These are phyloP conservation scores for Ia io DNA, from an alignment of 2,113 vertebrate genomes.

Conservation along the genomic window DNA sequence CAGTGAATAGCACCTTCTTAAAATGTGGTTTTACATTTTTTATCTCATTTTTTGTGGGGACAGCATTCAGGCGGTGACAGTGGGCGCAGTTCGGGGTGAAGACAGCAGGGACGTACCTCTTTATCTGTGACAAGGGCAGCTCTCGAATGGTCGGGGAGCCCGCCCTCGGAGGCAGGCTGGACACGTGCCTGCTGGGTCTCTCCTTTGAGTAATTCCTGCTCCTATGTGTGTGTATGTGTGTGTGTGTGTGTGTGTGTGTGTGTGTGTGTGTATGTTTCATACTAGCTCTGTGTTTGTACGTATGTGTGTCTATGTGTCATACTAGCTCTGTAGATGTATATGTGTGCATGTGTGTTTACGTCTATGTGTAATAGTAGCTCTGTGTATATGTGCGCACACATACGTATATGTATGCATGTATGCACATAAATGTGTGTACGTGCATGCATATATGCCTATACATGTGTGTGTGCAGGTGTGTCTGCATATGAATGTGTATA, in stretches of 20 bases:
- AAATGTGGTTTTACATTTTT: neutral
- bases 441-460: too few species aligned
- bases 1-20: neutral
- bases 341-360: neutral
- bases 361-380: neutral
- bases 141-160: neutral
- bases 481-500: too few species aligned
- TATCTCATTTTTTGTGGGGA: neutral
- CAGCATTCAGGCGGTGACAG: neutral
- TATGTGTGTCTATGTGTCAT: neutral
- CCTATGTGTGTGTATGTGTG: neutral
- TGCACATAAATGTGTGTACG: neutral
- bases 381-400: neutral
- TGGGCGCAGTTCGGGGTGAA: neutral
- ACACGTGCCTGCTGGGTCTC: neutral
- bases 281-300: neutral
- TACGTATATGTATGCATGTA: fast-evolving
- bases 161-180: neutral
- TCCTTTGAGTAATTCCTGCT: neutral
- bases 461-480: too few species aligned
- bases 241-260: fast-evolving
- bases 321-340: neutral
- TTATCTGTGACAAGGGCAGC: neutral
- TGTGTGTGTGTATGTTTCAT: too few species aligned
- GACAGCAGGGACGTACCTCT: neutral